Base-by-base conservation (phyloP, 2,888 invertebrate genomes). In the Nemoura dubitans region DNA sequence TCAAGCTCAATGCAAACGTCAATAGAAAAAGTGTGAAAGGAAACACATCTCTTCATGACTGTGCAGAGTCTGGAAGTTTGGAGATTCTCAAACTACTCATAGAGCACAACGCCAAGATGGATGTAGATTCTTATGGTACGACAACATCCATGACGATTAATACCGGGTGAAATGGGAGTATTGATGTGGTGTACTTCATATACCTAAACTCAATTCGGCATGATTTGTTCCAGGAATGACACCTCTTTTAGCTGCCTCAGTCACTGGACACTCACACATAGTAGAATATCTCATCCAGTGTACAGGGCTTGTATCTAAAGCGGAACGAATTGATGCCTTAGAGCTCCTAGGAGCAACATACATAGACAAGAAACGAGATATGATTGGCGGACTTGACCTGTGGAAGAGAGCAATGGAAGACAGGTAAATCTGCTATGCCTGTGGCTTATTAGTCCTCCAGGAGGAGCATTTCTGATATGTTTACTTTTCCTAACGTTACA, bases 11-110 rank as follows among this genome's bases (percentile, higher is more conserved):
- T 90, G 98, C 98, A 0, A 96, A 98, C 91, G 97, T 98, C 0
- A 98, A 99, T 92, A 94, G 98, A 88, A 98, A 97, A 92, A 97
- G 97, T 90, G 96, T 97, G 16, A 97, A 97, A 91, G 96, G 96
- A 36, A 99, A 99, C 92, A 99, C 99, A 10, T 99, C 99, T n/a
- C 91, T 99, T 59, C 99, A 99, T 92, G 99, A 99, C 91, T 98
- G 98, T 91, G 98, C 98, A 0, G 99, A 99, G 92, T 97, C 98
- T 86, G 99, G 99, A 5, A 98, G 97, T 76, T 92, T 98, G 88
- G 97, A 97, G 90, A 98, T 99, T 90, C 94, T 98, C 90, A 97
- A 97, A 92, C 93, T 98, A 91, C 93, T 99, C 88, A 92, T 99
- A 59, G 94, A 95, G 78, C 95, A 97, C 91, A 97, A 97, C 83